Evolutionary conservation across 1,140 invertebrate genomes (phyloP), one percentile per base, ranked within the genome.

Genomic region (Drosophila jambulina): DNA sequence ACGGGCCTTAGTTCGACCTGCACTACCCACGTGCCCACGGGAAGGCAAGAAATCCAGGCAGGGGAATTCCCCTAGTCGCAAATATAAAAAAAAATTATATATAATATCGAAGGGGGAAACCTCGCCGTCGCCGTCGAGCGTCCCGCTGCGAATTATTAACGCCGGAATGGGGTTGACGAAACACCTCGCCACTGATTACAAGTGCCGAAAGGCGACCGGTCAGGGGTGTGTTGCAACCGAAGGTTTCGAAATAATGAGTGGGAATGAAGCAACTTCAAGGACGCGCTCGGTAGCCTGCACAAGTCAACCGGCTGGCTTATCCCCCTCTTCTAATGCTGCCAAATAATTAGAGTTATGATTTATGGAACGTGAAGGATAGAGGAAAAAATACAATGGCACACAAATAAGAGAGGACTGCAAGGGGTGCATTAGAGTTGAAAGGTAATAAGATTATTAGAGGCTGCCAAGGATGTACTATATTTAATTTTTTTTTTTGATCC

Each of bases 101-200:
- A 32, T 45, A 56, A 38, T 25, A 68, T 32, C 34, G 13, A 67
- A 77, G 60, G 75, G 78, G 80, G 51, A 77, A 53, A 69, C 65
- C 60, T 75, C 34, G 19, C 4, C 21, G 25, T 23, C 19, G 43
- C 13, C 43, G 25, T 23, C 32, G 40, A 65, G 23, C 76, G 58
- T 77, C 79, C 83, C 81, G 83, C 82, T 82, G 83, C 43, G 82
- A 74, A 45, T 70, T 58, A 60, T 36, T 65, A 65, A 65, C 62
- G 32, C 60, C 34, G 51, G 42, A 36, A 78, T 69, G 65, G 68
- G 68, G 62, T 60, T 74, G 80, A 19, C 59, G 32, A 36, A 75
- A 76, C 65, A 81, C 78, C 63, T 75, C 29, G 19, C 27, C 23
- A 49, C 76, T 80, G 80, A 88, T 77, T 80, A 75, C 59, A 82